Evolutionary conservation across 2,888 invertebrate species (phyloP), one percentile per base, ranked within the genome.

Genomic region (Euspilapteryx auroguttella): DNA sequence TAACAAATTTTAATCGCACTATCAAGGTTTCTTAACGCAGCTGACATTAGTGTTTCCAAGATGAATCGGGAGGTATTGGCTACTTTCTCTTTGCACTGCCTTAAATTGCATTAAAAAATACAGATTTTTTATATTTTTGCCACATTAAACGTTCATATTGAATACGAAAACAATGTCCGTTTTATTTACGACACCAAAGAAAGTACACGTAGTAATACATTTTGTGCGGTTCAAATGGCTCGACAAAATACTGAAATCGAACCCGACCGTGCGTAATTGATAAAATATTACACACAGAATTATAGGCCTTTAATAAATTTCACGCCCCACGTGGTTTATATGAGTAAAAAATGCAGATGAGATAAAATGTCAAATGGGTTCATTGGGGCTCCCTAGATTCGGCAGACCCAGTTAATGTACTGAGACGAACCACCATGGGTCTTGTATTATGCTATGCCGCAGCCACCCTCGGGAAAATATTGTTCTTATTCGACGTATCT

Each of bases 291-390:
- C 49, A 45, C 48, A 45, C 49, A 52, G 46, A 51, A 52, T 49
- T 49, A n/a, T n/a, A n/a, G 48, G 55, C 49, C 50, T 62, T 53
- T 62, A 57, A 63, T 61, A 63, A 57, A 65, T 68, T 69, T 62
- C 59, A 71, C 50, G 61, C 59, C 41, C 47, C 61, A 57, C 63
- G 52, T 53, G 37, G 49, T 39, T 47, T 47, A 52, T 57, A 63
- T 62, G 44, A 57, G 50, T 36, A 51, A 64, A 66, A 65, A 69
- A 69, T 69, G 59, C 49, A 64, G 53, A 71, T 69, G 56, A 61
- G 55, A 45, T 45, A 58, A 57, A 63, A 65, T 58, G 58, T 58
- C 62, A 59, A 63, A 58, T 49, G 58, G 42, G 47, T 49, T 50
- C 49, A 44, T 35, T 41, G 37, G 48, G 46, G 46, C 37, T 21